phyloP scores from a whole-genome alignment of 2,113 vertebrate species.

The Malurus cyaneus region DNA sequence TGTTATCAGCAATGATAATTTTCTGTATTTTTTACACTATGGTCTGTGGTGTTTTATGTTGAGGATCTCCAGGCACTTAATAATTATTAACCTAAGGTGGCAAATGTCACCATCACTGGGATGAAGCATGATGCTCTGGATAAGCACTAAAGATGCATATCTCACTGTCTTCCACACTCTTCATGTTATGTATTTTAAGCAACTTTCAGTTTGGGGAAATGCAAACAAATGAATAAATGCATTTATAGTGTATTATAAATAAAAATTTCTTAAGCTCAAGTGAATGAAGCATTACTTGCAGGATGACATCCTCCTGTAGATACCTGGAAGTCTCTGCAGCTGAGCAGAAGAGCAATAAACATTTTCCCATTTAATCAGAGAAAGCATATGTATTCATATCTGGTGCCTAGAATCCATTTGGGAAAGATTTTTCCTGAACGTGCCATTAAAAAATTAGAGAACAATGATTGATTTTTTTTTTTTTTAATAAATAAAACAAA shows the following conservation, averaged over 20 bases:
- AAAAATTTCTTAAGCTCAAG: background rate
- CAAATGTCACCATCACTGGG: background rate
- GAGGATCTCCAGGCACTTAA: background rate
- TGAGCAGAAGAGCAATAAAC: background rate
- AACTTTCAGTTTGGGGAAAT: background rate
- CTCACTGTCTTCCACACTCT: background rate
- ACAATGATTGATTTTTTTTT: background rate
- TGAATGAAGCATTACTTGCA: slow-evolving; percentile 10
- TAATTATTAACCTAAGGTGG: background rate
- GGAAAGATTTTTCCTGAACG: background rate
- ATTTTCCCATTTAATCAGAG: background rate
- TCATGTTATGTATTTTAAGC: background rate
- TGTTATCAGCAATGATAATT: background rate
- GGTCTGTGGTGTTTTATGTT: background rate
- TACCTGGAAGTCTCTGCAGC: background rate
- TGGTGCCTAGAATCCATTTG: background rate
- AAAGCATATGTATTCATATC: background rate
- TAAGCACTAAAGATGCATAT: background rate
- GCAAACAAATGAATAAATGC: slow-evolving; percentile 54
- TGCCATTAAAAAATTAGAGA: background rate
- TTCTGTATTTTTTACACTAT: background rate
- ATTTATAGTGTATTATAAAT: slow-evolving; percentile 23
- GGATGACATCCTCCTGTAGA: background rate
- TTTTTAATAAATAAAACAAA: slow-evolving; percentile 30
- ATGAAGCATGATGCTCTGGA: background rate